phyloP scores from a whole-genome alignment of 1,140 invertebrate species.

The honey bee (Apis mellifera) region DNA sequence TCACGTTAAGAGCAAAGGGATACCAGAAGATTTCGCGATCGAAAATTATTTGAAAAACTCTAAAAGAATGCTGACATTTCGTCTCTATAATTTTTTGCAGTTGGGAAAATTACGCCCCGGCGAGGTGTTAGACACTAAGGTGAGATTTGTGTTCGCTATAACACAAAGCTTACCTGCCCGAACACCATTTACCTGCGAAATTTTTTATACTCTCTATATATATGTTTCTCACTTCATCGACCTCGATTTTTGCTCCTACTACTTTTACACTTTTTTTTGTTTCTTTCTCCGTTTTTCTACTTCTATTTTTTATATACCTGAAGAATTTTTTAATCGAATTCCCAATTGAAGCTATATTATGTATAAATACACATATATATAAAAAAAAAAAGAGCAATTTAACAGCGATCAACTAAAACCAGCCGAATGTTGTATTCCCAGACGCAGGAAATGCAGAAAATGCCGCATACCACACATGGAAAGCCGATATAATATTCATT shows the following conservation, averaged over 20 bases:
- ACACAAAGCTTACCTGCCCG: slow-evolving; percentile 84
- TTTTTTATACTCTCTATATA: slow-evolving; percentile 48
- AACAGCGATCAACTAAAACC: slow-evolving; percentile 37
- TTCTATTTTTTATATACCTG: slow-evolving; percentile 44
- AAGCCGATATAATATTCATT: slow-evolving; percentile 62
- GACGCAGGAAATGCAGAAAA: slow-evolving; percentile 9
- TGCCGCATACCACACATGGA: slow-evolving; percentile 39
- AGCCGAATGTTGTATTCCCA: slow-evolving; percentile 15
- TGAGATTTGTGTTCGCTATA: slow-evolving; percentile 86
- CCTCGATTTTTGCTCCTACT: slow-evolving; percentile 16
- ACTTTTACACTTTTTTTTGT: slow-evolving; percentile 24
- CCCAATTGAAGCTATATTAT: neutral
- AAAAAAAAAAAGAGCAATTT: slow-evolving; percentile 10
- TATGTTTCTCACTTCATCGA: slow-evolving; percentile 21
- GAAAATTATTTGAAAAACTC: neutral
- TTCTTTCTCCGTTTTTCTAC: slow-evolving; percentile 39
- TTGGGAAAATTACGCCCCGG: slow-evolving; percentile 89
- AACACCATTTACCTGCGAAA: slow-evolving; percentile 66
- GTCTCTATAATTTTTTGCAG: slow-evolving; percentile 81
- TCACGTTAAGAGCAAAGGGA: neutral
- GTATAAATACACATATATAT: neutral
- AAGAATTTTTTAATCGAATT: slow-evolving; percentile 1
- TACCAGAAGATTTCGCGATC: neutral
- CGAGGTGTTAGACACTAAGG: slow-evolving; percentile 89
- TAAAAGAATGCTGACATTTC: slow-evolving; percentile 66